Percentiles rank a stretch among this genome's conserved stretches.
phyloP scores from a whole-genome alignment of 2,797 vertebrate genomes.

The Anabacerthia variegaticeps region DNA sequence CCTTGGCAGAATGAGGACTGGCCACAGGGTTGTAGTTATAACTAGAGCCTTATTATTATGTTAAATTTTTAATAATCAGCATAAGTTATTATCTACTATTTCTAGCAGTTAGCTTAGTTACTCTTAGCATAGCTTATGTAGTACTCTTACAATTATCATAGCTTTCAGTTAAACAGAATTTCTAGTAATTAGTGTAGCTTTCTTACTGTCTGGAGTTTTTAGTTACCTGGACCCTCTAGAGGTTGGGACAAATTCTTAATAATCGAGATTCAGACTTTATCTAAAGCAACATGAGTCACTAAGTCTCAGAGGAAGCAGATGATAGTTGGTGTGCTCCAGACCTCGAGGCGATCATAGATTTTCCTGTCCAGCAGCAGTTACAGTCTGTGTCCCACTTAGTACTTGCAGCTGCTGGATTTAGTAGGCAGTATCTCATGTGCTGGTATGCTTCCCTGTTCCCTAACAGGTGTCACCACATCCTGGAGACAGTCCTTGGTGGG shows the following conservation, averaged over 20 bases:
- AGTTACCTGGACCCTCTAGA: neutral
- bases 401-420: neutral
- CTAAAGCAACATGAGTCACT: neutral
- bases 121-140: neutral
- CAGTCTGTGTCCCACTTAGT: neutral
- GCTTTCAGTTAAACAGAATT: neutral
- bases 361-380: neutral
- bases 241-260: neutral
- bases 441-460: neutral
- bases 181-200: neutral
- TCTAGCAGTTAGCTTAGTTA: neutral
- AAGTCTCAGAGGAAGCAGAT: neutral
- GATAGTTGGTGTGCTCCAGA: neutral
- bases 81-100: neutral
- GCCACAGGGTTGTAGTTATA: neutral
- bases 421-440: fast-evolving
- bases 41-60: neutral
- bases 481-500: neutral
- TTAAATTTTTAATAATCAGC: neutral
- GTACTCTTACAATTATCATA: neutral
- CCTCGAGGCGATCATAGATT: fast-evolving
- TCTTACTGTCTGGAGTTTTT: neutral
- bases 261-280: neutral
- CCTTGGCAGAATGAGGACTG: neutral
- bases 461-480: neutral